These are phyloP conservation scores for Drosophila repletoides DNA, from an alignment of 1,140 invertebrate species.

Conservation along the genomic window DNA sequence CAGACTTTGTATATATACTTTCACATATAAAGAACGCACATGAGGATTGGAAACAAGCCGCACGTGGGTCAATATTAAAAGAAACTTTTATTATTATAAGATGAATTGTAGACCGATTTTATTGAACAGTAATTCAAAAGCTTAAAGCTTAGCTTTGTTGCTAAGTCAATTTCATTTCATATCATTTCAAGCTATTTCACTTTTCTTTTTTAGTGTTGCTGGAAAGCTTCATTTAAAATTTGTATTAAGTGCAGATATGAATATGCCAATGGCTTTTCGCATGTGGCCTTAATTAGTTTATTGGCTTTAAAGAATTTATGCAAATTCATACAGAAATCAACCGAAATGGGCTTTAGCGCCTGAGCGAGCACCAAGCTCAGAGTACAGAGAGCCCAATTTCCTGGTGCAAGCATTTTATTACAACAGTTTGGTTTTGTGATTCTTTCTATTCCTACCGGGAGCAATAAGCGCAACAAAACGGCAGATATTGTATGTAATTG, in stretches of 20 bases:
- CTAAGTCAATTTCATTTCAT: too few species aligned
- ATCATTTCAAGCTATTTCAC: too few species aligned
- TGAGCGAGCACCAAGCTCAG: not conserved
- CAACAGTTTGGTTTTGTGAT: constrained; percentile 10
- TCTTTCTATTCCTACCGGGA: constrained; percentile 15
- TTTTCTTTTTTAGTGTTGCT: too few species aligned
- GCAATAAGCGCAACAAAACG: constrained; percentile 60
- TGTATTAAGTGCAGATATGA: constrained; percentile 12
- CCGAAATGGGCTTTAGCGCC: constrained; percentile 34
- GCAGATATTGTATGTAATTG: constrained; percentile 46
- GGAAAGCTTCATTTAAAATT: too few species aligned
- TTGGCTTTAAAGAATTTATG: constrained; percentile 33
- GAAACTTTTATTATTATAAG: too few species aligned
- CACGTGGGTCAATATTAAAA: too few species aligned
- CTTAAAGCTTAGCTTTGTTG: too few species aligned
- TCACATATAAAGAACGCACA: too few species aligned
- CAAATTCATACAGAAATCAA: constrained; percentile 58
- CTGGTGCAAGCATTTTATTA: constrained; percentile 30
- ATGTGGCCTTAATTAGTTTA: constrained; percentile 52
- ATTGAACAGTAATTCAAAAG: too few species aligned
- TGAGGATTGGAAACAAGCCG: too few species aligned
- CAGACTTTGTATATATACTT: too few species aligned
- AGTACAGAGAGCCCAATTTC: constrained; percentile 2
- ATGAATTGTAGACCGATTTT: too few species aligned
- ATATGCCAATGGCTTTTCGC: not conserved